Evolutionary conservation across 2,888 invertebrate species (phyloP), one percentile per base, ranked within the genome.

Genomic region (Petrophora chlorosata): DNA sequence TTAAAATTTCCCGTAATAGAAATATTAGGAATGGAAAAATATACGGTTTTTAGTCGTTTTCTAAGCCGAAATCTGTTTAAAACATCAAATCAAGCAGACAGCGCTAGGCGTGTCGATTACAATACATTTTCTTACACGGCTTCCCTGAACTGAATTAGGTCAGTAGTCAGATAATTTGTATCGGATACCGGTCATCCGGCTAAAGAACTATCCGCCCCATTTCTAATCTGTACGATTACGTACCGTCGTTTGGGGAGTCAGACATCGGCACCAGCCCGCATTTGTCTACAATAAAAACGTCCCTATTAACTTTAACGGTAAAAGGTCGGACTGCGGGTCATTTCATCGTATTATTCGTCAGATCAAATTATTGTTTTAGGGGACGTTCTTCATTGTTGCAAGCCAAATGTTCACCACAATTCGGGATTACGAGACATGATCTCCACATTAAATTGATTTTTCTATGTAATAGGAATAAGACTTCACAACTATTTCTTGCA

Each of bases 311-410:
- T 41, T 53, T 38, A 51, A 53, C 48, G 33, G 39, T 33, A 13
- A 48, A 43, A 46, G 42, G 47, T 41, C 39, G 17, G 34, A 43
- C 25, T 53, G 55, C 50, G 58, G 53, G 55, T 41, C 33, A 23
- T 41, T 48, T 46, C 8, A 5, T 35, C 40, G 4, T 34, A 13
- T 43, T 34, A 46, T 49, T 26, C 13, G 16, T 34, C 10, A 7
- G 10, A 26, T 35, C 41, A 9, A 25, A 33, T 47, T 47, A 19
- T n/a, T 13, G 8, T 16, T 10, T n/a, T n/a, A n/a, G n/a, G 8
- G 25, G n/a, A 10, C 2, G 8, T 25, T 25, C 16, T 9, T 17
- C 14, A 16, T 26, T 23, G n/a, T n/a, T n/a, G n/a, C n/a, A n/a
- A n/a, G n/a, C n/a, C n/a, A n/a, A n/a, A n/a, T n/a, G n/a, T n/a